Percentiles rank a stretch among this genome's conserved stretches.
These are phyloP conservation scores for Rotaria magnacalcarata DNA, from an alignment of 2,888 invertebrate species.

Conservation along the genomic window DNA sequence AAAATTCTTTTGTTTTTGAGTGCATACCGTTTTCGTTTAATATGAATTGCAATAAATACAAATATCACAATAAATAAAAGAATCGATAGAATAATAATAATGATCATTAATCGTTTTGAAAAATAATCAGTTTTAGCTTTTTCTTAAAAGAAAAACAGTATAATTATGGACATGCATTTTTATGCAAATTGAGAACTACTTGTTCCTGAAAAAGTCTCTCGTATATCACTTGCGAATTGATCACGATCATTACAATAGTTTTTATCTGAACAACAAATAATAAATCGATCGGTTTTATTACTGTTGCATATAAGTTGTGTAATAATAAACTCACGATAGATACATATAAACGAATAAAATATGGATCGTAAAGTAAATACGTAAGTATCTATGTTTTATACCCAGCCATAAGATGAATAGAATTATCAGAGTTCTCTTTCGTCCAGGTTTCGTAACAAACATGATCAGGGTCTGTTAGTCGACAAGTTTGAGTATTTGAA, in stretches of 20 bases:
- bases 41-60: not conserved
- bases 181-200: not conserved
- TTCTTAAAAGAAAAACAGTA: not conserved
- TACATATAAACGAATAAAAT: not conserved
- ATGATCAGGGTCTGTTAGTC: not conserved
- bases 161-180: not conserved
- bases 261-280: not conserved
- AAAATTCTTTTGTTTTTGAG: not conserved
- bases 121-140: not conserved
- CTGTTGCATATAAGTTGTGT: not conserved
- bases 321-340: not conserved
- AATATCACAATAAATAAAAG: not conserved
- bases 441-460: not conserved
- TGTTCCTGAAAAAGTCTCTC: not conserved
- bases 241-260: conserved; percentile 19
- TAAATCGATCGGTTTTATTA: not conserved
- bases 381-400: not conserved
- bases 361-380: not conserved
- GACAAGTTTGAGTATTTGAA: not conserved
- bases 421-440: not conserved
- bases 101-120: too few species aligned
- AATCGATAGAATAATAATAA: not conserved
- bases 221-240: not conserved
- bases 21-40: not conserved
- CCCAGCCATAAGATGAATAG: not conserved